A percentile compares a stretch with the other conserved stretches of the same genome.
Conservation (phyloP, 2,113 vertebrate genomes). For the Syngnathoides biaculeatus region DNA sequence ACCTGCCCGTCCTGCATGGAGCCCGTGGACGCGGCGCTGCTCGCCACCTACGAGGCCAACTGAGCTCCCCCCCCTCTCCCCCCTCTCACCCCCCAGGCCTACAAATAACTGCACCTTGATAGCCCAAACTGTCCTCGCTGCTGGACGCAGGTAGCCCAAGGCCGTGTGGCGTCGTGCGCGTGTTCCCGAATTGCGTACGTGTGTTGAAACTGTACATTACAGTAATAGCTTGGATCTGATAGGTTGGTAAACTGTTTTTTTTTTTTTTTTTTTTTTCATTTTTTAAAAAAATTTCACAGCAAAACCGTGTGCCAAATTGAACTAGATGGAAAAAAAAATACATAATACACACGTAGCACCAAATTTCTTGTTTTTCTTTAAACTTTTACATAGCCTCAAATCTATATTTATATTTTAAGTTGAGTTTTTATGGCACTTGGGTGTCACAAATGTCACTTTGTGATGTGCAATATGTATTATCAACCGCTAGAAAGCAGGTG, state of each 20-base stretch:
- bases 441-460: constrained; percentile 16
- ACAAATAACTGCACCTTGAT: constrained; percentile 39
- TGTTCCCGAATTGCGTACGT: constrained; percentile 15
- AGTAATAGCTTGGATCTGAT: constrained; percentile 14
- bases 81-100: constrained; percentile 5
- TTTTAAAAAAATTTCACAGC: no score
- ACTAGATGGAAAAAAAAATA: constrained; percentile 6
- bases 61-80: constrained; percentile 60
- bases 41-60: constrained; percentile 94
- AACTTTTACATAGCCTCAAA: constrained; percentile 18
- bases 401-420: constrained; percentile 4
- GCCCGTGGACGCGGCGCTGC: constrained; percentile 94
- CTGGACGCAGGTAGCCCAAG: constrained; percentile 26
- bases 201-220: constrained; percentile 13
- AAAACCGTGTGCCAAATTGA: constrained; percentile 46
- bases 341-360: constrained; percentile 41
- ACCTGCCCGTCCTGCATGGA: constrained; percentile 99
- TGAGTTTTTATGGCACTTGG: constrained; percentile 18
- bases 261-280: neutral
- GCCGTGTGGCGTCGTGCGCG: constrained; percentile 16
- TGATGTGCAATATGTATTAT: constrained; percentile 38
- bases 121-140: constrained; percentile 32
- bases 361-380: constrained; percentile 27
- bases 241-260: constrained; percentile 17
- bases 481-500: constrained; percentile 15